phyloP scores from a whole-genome alignment of 2,113 vertebrate genomes.

The Sakesphorus luctuosus region DNA sequence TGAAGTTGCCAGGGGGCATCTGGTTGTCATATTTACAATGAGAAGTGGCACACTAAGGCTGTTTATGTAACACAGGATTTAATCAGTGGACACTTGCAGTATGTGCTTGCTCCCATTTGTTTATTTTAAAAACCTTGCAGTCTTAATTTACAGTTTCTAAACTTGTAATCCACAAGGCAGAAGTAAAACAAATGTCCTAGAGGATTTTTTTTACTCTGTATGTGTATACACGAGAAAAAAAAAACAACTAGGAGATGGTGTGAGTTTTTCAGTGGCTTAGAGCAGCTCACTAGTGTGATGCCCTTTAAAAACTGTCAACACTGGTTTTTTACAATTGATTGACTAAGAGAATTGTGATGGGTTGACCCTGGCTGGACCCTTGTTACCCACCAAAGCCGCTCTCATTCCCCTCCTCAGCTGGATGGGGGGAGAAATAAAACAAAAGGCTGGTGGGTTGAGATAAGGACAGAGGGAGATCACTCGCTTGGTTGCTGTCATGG shows the following conservation, averaged over 20 bases:
- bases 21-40: not conserved
- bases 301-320: not conserved
- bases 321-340: not conserved
- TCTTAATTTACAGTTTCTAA: not conserved
- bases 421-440: not conserved
- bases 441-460: not conserved
- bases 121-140: not conserved
- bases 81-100: not conserved
- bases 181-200: not conserved
- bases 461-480: not conserved
- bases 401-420: not conserved
- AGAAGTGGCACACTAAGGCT: not conserved
- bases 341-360: not conserved
- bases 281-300: not conserved
- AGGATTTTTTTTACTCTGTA: not conserved
- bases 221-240: not conserved
- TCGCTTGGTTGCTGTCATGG: not conserved
- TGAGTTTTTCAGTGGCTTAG: not conserved
- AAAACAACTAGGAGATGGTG: not conserved
- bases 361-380: not conserved
- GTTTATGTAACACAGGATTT: constrained; percentile 34
- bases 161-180: not conserved
- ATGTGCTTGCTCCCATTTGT: not conserved
- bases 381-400: not conserved
- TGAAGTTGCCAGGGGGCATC: not conserved